phyloP scores from a whole-genome alignment of 2,888 invertebrate genomes.

The Glyphotaelius pellucidus region DNA sequence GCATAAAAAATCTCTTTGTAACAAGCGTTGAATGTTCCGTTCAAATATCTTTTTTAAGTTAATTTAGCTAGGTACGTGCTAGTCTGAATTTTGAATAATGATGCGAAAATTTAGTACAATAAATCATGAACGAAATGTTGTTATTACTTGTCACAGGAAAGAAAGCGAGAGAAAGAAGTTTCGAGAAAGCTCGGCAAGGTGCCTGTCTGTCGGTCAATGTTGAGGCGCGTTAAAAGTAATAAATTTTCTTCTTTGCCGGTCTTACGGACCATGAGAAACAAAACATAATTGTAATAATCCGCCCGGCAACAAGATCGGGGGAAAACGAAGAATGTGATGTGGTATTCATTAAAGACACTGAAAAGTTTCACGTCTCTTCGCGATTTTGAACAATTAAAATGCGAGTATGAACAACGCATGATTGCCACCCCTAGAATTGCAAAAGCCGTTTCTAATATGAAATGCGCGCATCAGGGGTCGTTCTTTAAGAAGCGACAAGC shows the following conservation, averaged over 20 bases:
- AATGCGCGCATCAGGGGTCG: too few relatives aligned
- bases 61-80: neutral
- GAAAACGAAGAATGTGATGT: neutral
- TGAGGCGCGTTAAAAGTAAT: neutral
- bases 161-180: conserved; percentile 2
- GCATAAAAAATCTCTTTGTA: neutral
- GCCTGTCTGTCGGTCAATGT: too few relatives aligned
- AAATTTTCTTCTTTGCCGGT: neutral
- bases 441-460: neutral
- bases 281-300: neutral
- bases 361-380: neutral
- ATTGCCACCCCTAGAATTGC: neutral
- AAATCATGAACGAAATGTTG: neutral
- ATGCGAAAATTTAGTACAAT: neutral
- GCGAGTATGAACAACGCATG: neutral
- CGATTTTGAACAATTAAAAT: neutral
- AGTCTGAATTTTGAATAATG: neutral
- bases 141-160: neutral
- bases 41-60: neutral
- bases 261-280: neutral
- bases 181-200: neutral
- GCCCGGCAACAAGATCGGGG: neutral
- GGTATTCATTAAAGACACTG: neutral
- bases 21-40: neutral
- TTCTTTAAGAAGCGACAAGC: too few relatives aligned